Evolutionary conservation across 2,113 vertebrate species (phyloP).

Genomic region (Psophia crepitans): DNA sequence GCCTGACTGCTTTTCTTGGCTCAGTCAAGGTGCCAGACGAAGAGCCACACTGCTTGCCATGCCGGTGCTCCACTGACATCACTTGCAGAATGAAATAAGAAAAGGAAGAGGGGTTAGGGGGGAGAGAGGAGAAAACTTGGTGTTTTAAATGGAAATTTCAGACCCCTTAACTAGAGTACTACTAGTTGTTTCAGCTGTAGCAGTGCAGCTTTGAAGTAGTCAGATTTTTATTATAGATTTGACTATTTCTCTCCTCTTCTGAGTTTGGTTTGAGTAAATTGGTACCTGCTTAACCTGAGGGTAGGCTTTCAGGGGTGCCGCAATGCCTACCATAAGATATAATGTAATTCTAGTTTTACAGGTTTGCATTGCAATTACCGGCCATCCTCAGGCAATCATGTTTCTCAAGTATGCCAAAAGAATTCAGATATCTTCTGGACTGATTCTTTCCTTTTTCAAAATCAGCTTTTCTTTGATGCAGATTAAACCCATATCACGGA

Average conservation of each 20-base stretch:
- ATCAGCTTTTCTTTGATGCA: conserved; percentile 34
- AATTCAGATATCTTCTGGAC: conserved; percentile 26
- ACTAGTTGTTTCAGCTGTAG: not conserved
- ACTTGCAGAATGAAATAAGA: not conserved
- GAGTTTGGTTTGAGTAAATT: not conserved
- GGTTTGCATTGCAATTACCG: conserved; percentile 1
- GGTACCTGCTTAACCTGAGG: not conserved
- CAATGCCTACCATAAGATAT: not conserved
- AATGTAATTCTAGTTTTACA: not conserved
- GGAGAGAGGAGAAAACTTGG: not conserved
- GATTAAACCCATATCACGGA: not conserved
- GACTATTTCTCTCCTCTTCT: not conserved
- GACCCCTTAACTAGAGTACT: not conserved
- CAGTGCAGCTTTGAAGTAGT: not conserved
- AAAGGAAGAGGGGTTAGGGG: not conserved
- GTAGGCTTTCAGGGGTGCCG: not conserved
- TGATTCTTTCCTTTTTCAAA: not conserved
- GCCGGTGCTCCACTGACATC: not conserved
- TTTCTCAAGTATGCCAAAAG: conserved; percentile 32
- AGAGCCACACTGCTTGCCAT: not conserved
- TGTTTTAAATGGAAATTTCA: not conserved
- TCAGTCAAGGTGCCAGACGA: not conserved
- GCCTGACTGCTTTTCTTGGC: not conserved
- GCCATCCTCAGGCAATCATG: conserved; percentile 16
- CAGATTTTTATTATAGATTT: not conserved